These are phyloP conservation scores for Nomada flava DNA, from an alignment of 2,888 invertebrate species.

Conservation along the genomic window DNA sequence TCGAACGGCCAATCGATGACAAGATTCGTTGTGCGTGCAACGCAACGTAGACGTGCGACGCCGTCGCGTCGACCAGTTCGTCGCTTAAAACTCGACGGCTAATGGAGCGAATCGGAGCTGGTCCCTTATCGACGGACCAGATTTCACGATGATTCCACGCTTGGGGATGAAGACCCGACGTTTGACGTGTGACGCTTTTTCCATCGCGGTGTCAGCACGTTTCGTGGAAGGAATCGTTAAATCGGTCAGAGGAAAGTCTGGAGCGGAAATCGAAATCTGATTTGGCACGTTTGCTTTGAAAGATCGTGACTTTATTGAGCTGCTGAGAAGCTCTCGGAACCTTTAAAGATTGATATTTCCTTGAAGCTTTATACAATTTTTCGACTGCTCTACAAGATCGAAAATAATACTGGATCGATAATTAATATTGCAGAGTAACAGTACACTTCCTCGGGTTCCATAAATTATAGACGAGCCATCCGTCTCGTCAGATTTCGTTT, in stretches of 20 bases:
- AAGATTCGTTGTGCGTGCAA: slow-evolving; percentile 38
- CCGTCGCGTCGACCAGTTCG: background rate
- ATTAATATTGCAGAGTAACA: no score
- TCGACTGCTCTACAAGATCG: no score
- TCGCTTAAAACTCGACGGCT: slow-evolving; percentile 33
- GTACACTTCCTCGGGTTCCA: no score
- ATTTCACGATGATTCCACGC: slow-evolving; percentile 11
- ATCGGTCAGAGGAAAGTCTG: background rate
- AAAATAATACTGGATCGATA: no score
- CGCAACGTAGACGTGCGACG: no score
- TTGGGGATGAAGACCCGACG: slow-evolving; percentile 8
- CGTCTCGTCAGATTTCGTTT: no score
- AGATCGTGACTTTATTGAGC: background rate
- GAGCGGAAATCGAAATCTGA: background rate
- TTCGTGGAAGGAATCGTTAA: background rate
- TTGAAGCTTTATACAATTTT: no score
- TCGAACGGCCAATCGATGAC: slow-evolving; percentile 54
- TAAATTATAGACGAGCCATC: no score
- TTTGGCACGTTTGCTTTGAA: slow-evolving; percentile 12
- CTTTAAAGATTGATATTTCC: background rate
- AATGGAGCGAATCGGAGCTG: slow-evolving; percentile 21
- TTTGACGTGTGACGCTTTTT: slow-evolving; percentile 3
- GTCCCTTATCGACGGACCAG: slow-evolving; percentile 2
- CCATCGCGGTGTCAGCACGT: background rate
- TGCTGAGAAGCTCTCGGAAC: background rate